Evolutionary conservation across 2,797 vertebrate species (phyloP), one percentile per base, ranked within the genome.

Genomic region (Aplochiton taeniatus): DNA sequence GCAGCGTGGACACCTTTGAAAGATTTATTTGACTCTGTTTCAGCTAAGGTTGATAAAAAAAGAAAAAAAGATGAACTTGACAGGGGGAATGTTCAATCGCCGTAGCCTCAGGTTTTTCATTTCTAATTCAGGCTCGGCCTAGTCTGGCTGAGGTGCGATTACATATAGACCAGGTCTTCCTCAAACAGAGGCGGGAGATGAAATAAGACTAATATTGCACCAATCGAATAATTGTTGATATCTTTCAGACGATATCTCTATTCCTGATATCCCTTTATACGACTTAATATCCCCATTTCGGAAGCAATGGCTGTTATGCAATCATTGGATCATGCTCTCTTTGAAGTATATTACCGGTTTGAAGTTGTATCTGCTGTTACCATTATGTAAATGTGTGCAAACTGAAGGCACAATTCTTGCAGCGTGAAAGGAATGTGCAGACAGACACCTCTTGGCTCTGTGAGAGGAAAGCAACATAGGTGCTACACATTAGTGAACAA

Each of bases 1-100:
- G 67, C 65, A 12, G 52, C 66, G 69, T 20, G 75, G 81, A 76
- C 78, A 74, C 69, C 64, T 72, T 69, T 61, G 67, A 76, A 77
- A 84, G 79, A 87, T 85, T 84, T 72, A 87, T 86, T 68, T 17
- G 11, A 72, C 76, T 79, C 77, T 69, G 75, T 73, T 48, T 13
- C 41, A 52, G 63, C 70, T 70, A 53, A 76, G 81, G 78, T 75
- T 47, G 74, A 83, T 81, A 79, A 79, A 70, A 80, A 78, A 83
- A 85, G 68, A 80, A 81, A 81, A 66, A 52, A 20, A 17, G 65
- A 61, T 49, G 66, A 63, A 19, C 55, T 47, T 70, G 69, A 45
- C 48, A 0, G 61, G 60, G 63, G 13, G 43, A 19, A 66, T 68
- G 64, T 77, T 75, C 44, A 73, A 83, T 80, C 47, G 61, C 70